These are phyloP conservation scores for Melanophora roralis DNA, from an alignment of 2,888 invertebrate species.

Conservation along the genomic window DNA sequence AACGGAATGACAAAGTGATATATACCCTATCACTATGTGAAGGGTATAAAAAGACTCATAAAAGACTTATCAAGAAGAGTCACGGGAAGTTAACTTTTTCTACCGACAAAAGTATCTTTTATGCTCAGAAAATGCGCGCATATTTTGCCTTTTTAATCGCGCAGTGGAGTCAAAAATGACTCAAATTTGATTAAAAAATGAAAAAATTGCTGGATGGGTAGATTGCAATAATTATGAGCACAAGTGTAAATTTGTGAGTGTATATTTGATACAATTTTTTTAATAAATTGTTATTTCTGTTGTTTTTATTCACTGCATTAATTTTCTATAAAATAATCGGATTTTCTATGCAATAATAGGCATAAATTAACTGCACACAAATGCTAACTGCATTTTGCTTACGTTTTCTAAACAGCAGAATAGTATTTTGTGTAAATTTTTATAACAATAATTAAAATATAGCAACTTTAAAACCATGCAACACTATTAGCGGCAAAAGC, in stretches of 20 bases:
- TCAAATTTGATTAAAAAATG: too few relatives aligned
- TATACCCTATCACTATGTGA: too few relatives aligned
- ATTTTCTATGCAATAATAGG: conserved; percentile 57
- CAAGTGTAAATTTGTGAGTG: conserved; percentile 42
- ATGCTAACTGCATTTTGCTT: conserved; percentile 7
- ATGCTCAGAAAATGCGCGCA: too few relatives aligned
- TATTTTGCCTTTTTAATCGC: too few relatives aligned
- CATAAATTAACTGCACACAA: conserved; percentile 54
- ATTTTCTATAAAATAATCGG: conserved; percentile 48
- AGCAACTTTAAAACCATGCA: not conserved
- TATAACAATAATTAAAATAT: conserved; percentile 8
- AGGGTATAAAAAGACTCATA: too few relatives aligned
- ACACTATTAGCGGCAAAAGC: not conserved
- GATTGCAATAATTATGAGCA: conserved; percentile 36
- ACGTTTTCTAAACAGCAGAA: conserved; percentile 28
- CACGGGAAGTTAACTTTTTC: too few relatives aligned
- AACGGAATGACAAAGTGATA: too few relatives aligned
- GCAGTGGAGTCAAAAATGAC: too few relatives aligned
- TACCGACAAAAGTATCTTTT: too few relatives aligned
- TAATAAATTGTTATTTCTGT: not conserved
- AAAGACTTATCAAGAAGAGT: too few relatives aligned
- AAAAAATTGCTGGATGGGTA: too few relatives aligned
- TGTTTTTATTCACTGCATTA: conserved; percentile 7
- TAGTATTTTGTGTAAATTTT: conserved; percentile 37
- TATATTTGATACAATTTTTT: not conserved